phyloP scores from a whole-genome alignment of 2,888 invertebrate species.

The Apodemia zela region DNA sequence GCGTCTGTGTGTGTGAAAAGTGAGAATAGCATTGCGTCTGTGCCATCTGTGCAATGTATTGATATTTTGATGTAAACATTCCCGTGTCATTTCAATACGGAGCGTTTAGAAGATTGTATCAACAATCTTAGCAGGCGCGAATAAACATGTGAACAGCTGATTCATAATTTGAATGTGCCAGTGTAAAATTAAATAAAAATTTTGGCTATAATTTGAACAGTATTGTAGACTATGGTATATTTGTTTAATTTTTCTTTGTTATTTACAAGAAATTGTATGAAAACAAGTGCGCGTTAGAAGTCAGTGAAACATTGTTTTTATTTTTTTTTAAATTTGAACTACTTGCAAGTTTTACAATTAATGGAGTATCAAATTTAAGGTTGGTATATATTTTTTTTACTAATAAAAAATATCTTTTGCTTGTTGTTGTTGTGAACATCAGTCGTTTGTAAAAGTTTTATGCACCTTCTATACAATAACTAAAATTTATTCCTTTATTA shows the following conservation, averaged over 20 bases:
- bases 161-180: slow-evolving; percentile 32
- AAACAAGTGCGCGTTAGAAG: slow-evolving; percentile 27
- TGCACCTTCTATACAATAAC: no score
- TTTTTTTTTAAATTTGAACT: background rate
- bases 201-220: background rate
- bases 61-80: slow-evolving; percentile 73
- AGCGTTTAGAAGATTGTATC: slow-evolving; percentile 61
- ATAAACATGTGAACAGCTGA: slow-evolving; percentile 67
- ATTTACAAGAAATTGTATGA: slow-evolving; percentile 3
- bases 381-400: background rate
- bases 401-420: background rate
- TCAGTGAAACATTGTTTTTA: slow-evolving; percentile 24
- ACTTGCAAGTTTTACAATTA: background rate
- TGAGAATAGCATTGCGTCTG: slow-evolving; percentile 46
- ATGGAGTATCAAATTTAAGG: slow-evolving; percentile 12
- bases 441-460: no score
- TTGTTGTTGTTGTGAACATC: no score
- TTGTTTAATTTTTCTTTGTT: background rate
- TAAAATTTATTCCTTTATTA: no score
- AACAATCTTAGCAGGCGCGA: slow-evolving; percentile 48
- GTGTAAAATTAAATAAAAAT: slow-evolving; percentile 25
- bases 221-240: background rate
- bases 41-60: slow-evolving; percentile 61
- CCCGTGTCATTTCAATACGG: slow-evolving; percentile 68
- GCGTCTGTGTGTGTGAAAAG: slow-evolving; percentile 55